These are phyloP conservation scores for Stigmatopora argus DNA, from an alignment of 2,113 vertebrate species.

Conservation along the genomic window DNA sequence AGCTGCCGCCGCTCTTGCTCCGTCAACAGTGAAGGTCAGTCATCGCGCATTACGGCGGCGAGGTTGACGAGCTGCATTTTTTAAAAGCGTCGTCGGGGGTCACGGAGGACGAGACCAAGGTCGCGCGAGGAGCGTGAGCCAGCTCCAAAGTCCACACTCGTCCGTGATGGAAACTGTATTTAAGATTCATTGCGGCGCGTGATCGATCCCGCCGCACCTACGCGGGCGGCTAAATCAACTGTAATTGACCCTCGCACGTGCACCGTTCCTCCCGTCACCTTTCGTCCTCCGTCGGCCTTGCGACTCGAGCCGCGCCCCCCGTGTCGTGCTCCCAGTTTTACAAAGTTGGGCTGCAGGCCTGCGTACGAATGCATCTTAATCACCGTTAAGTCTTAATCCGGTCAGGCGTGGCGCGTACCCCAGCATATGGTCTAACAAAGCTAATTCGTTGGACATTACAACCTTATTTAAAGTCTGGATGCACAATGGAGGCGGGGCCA, in stretches of 20 bases:
- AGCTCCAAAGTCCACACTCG: constrained; percentile 23
- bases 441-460: constrained; percentile 38
- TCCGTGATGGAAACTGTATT: constrained; percentile 51
- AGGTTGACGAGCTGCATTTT: constrained; percentile 34
- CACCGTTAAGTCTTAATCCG: constrained; percentile 63
- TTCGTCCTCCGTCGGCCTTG: constrained; percentile 41
- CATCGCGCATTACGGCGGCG: constrained; percentile 17
- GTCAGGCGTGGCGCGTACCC: constrained; percentile 37
- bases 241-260: constrained; percentile 39
- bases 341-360: constrained; percentile 40
- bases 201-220: constrained; percentile 40
- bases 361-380: constrained; percentile 59
- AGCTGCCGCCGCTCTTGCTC: constrained; percentile 2
- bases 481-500: constrained; percentile 2
- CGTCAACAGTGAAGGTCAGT: constrained; percentile 19
- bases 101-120: constrained; percentile 7
- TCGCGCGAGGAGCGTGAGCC: constrained; percentile 17
- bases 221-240: constrained; percentile 44
- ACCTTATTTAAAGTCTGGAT: constrained; percentile 2
- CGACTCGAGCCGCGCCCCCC: not conserved
- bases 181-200: constrained; percentile 50
- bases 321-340: constrained; percentile 35
- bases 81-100: constrained; percentile 29
- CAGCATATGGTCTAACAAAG: constrained; percentile 59
- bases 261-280: constrained; percentile 19